These are phyloP conservation scores for Centrocercus urophasianus DNA, from an alignment of 2,113 vertebrate genomes.

Conservation along the genomic window DNA sequence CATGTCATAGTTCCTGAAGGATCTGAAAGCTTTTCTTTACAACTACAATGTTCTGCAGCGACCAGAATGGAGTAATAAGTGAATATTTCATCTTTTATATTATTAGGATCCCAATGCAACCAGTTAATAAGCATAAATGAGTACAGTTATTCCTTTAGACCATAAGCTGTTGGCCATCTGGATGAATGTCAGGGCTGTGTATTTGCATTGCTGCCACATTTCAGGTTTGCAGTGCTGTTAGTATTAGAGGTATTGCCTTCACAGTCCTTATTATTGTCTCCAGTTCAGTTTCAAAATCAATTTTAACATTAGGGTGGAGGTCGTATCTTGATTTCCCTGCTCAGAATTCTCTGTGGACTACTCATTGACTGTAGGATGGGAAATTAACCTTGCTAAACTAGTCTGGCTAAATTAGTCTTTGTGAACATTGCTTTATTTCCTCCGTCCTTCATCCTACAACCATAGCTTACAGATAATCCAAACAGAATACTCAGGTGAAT, in stretches of 20 bases:
- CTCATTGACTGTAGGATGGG: background rate
- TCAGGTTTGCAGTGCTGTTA: background rate
- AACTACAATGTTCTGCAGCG: background rate
- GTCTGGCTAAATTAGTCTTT: background rate
- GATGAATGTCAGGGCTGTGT: background rate
- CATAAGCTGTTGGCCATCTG: background rate
- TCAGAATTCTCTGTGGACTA: background rate
- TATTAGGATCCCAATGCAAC: constrained; percentile 41
- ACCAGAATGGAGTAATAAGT: background rate
- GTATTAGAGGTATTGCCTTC: background rate
- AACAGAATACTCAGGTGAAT: background rate
- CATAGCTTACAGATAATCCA: background rate
- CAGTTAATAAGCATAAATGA: constrained; percentile 49
- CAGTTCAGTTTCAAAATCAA: background rate
- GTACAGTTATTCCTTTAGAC: background rate
- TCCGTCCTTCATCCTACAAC: background rate
- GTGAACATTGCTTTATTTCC: background rate
- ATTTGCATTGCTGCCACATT: background rate
- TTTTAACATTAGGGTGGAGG: background rate
- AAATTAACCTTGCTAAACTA: background rate
- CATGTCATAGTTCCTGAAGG: background rate
- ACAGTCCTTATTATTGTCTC: background rate
- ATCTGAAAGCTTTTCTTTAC: constrained; percentile 11
- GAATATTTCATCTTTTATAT: constrained; percentile 37
- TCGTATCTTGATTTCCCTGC: background rate